Evolutionary conservation across 35 echinoderm and acorn worm species (phyloP).

Genomic region (Strongylocentrotus purpuratus): DNA sequence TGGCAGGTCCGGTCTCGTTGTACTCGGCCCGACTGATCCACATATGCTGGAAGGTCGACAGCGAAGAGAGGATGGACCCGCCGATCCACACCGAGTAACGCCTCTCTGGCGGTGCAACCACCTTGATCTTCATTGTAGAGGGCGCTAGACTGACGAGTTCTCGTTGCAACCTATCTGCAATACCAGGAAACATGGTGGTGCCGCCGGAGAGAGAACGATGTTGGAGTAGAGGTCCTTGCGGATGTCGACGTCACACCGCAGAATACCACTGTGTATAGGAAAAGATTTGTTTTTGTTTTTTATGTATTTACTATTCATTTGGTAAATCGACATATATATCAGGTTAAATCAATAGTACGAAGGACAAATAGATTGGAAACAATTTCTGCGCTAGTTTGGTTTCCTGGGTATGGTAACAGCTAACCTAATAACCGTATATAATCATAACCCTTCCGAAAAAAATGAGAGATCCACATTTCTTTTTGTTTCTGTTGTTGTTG

Average conservation of each 20-base stretch:
- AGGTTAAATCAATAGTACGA: too few species aligned
- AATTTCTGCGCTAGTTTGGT: too few species aligned
- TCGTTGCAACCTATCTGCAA: conserved; percentile 73
- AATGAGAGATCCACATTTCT: too few species aligned
- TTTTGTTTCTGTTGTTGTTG: too few species aligned
- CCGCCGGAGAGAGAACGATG: conserved; percentile 86
- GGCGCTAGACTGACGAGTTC: conserved; percentile 71
- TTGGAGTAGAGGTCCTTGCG: conserved; percentile 90
- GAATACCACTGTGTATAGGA: conserved; percentile 58
- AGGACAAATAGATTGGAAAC: too few species aligned
- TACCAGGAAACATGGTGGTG: conserved; percentile 77
- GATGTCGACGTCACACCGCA: conserved; percentile 94
- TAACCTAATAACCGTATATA: too few species aligned
- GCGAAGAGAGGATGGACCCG: conserved; percentile 77
- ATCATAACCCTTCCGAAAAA: too few species aligned
- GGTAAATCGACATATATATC: too few species aligned
- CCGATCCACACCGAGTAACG: conserved; percentile 88
- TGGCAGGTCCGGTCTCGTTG: conserved; percentile 70
- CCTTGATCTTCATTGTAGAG: conserved; percentile 77
- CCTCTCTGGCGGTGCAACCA: conserved; percentile 80
- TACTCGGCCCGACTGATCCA: conserved; percentile 87
- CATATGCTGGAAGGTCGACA: conserved; percentile 89
- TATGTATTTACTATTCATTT: too few species aligned
- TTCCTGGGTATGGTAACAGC: too few species aligned
- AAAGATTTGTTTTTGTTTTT: too few species aligned